A percentile compares a stretch with the other conserved stretches of the same genome.
phyloP scores from a whole-genome alignment of 2,113 vertebrate genomes.

The Prunella himalayana region DNA sequence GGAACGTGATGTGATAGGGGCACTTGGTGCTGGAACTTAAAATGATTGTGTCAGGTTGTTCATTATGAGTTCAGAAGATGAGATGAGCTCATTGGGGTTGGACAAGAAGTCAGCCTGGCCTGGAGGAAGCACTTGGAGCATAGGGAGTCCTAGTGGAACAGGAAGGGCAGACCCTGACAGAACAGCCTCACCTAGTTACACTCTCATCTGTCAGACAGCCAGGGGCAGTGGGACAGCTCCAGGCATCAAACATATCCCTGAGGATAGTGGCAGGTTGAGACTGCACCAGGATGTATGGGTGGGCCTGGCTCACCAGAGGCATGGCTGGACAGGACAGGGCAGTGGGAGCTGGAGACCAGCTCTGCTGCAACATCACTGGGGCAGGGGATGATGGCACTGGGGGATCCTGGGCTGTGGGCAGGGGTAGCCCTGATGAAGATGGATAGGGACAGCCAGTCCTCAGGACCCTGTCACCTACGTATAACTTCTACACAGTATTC shows the following conservation, averaged over 20 bases:
- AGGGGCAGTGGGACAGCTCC: background rate
- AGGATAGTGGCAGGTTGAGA: background rate
- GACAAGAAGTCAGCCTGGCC: background rate
- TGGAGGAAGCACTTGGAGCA: background rate
- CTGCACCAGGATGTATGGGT: fast-evolving
- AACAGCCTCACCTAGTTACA: background rate
- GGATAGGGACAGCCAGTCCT: background rate
- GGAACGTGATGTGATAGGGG: fast-evolving
- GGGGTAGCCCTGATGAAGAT: no score
- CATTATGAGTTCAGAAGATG: background rate
- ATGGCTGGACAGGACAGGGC: background rate
- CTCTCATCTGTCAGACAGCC: background rate
- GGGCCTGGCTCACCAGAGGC: fast-evolving
- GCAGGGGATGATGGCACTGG: fast-evolving
- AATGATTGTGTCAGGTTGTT: background rate
- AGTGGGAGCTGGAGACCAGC: background rate
- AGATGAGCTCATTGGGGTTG: background rate
- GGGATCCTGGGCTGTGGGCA: background rate
- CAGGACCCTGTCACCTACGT: background rate
- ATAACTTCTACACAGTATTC: background rate
- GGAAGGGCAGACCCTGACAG: background rate
- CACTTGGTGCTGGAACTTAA: background rate
- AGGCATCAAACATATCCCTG: background rate
- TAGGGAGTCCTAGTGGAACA: background rate
- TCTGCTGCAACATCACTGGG: background rate